Percentiles rank a stretch among this genome's conserved stretches.
Evolutionary conservation across 2,797 vertebrate species (phyloP).

Genomic region (Harpagifer antarcticus): DNA sequence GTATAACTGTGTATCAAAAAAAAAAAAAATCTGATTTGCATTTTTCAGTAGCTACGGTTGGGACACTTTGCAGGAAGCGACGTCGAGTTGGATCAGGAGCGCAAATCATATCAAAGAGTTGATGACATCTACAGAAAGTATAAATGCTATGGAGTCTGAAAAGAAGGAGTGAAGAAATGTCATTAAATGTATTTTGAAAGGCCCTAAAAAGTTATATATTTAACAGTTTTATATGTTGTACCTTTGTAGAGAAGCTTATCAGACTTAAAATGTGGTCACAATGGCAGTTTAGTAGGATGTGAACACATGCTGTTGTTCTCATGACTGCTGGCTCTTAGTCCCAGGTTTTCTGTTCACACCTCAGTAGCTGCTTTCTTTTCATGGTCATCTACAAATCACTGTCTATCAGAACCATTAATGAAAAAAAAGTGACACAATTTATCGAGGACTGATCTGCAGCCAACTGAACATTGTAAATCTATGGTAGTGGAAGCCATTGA

Average conservation of each 20-base stretch:
- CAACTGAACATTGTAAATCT: constrained; percentile 85
- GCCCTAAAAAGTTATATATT: constrained; percentile 99
- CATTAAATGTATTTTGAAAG: constrained; percentile 99
- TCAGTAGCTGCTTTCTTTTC: constrained; percentile 88
- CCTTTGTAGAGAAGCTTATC: constrained; percentile 99
- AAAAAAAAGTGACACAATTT: constrained; percentile 74
- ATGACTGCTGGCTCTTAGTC: constrained; percentile 84
- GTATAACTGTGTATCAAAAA: constrained; percentile 82
- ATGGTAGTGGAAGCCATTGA: constrained; percentile 88
- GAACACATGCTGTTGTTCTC: constrained; percentile 91
- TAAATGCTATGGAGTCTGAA: constrained; percentile 79
- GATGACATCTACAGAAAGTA: constrained; percentile 63
- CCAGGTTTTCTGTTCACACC: constrained; percentile 89
- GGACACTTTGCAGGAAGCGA: constrained; percentile 90
- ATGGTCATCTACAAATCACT: constrained; percentile 83
- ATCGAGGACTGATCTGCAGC: constrained; percentile 78
- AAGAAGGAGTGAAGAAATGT: constrained; percentile 89
- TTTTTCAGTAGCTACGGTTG: constrained; percentile 91
- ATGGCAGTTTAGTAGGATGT: constrained; percentile 86
- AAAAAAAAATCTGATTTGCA: constrained; percentile 84
- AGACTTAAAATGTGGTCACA: constrained; percentile 94
- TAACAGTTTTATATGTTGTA: constrained; percentile 99
- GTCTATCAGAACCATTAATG: constrained; percentile 84
- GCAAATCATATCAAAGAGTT: constrained; percentile 67
- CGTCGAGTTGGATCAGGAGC: constrained; percentile 73